Base-by-base conservation (phyloP, 2,113 vertebrate species). In the Ornithorhynchus anatinus region DNA sequence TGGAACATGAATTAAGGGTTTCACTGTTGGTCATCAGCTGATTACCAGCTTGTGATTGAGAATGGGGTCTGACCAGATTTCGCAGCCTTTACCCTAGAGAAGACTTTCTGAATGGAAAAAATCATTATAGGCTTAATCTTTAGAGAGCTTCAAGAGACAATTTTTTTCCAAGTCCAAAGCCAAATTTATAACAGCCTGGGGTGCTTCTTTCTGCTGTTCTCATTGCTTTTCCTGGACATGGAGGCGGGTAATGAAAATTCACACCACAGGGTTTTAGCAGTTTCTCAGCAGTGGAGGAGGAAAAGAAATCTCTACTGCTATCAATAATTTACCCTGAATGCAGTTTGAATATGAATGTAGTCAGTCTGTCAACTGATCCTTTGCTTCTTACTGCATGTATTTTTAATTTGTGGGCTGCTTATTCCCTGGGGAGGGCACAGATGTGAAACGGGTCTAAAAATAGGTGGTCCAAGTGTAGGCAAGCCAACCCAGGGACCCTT, bases 201-300 rank as follows among this genome's bases (percentile, higher is more conserved):
- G 39, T 27, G 52, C 43, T 78, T 69, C 70, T 71, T 27, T 64
- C 72, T 66, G 22, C 51, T 77, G 50, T 77, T 35, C 20, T 73
- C 32, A 33, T 14, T 60, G n/a, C 39, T 73, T 72, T 64, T 59
- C 73, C 42, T n/a, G 70, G 77, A 70, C 37, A 72, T 77, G 63
- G 52, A 69, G 0, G 0, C 52, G 22, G 70, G 17, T 77, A 68
- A 79, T 77, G 22, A 79, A 78, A 83, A 76, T 54, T 76, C 59
- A 58, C 57, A 56, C 59, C 61, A 56, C 15, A 79, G 51, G 47
- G 79, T 87, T 85, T 81, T 77, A 87, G 84, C 51, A 66, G 75
- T 86, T 80, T 84, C 85, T 85, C 80, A 88, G 20, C 12, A 85
- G 75, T 35, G 64, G 75, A 86, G 77, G 77, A 32, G 44, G 77